Conservation (phyloP, 1,140 invertebrate species). For the Agrilus planipennis region DNA sequence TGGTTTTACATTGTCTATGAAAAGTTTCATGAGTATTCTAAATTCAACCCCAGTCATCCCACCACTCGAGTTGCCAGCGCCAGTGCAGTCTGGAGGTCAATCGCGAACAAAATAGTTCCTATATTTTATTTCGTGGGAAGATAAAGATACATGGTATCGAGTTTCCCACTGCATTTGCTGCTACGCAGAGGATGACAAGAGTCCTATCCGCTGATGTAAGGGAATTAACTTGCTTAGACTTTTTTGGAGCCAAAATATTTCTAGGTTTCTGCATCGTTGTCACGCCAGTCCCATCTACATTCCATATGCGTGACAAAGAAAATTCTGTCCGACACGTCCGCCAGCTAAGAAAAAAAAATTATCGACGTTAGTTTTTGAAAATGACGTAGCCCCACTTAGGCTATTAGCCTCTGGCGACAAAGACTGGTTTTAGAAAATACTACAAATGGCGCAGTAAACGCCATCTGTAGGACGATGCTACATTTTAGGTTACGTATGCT, state of each 20-base stretch:
- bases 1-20: constrained; percentile 9
- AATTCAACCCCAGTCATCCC: constrained; percentile 9
- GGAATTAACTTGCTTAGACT: constrained; percentile 1
- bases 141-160: constrained; percentile 10
- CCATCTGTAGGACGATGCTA: no score
- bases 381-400: background rate
- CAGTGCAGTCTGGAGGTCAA: constrained; percentile 11
- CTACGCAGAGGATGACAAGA: background rate
- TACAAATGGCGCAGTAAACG: no score
- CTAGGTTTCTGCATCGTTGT: no score
- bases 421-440: no score
- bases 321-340: no score
- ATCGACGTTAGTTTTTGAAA: no score
- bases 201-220: background rate
- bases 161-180: constrained; percentile 10
- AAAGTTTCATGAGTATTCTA: constrained; percentile 9
- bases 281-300: no score
- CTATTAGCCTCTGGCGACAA: constrained; percentile 2
- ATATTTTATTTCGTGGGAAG: constrained; percentile 8
- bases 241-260: constrained; percentile 4
- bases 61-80: constrained; percentile 12
- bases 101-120: constrained; percentile 7
- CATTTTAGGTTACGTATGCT: no score
- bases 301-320: constrained; percentile 4
- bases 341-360: no score